Conservation (phyloP, 2,797 vertebrate species). For the Oreonectes daqikongensis region DNA sequence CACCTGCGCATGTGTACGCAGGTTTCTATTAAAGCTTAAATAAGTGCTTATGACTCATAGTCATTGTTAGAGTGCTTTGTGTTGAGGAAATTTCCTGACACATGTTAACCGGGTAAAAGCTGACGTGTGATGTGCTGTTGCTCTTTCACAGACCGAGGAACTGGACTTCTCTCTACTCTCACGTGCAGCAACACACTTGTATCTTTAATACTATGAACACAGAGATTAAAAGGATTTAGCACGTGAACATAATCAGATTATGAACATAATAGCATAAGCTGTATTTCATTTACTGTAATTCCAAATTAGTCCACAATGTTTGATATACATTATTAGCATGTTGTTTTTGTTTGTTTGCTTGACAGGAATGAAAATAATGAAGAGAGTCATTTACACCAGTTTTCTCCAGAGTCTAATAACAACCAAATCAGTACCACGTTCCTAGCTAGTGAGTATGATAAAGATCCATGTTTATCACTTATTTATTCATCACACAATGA, state of each 20-base stretch:
- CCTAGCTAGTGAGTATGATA: conserved; percentile 48
- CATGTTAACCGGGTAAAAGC: neutral
- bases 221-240: conserved; percentile 4
- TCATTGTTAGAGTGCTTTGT: conserved; percentile 21
- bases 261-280: neutral
- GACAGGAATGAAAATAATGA: conserved; percentile 55
- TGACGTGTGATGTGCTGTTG: neutral
- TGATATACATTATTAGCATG: neutral
- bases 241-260: conserved; percentile 20
- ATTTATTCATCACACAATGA: neutral
- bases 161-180: conserved; percentile 9
- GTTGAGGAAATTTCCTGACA: conserved; percentile 16
- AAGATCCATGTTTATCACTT: neutral
- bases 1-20: too few relatives aligned
- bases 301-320: neutral
- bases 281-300: neutral
- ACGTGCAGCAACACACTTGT: conserved; percentile 19
- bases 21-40: conserved; percentile 4
- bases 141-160: conserved; percentile 7
- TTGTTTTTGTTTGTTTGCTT: conserved; percentile 18
- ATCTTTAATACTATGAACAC: conserved; percentile 15
- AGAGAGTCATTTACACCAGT: conserved; percentile 16
- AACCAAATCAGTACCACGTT: conserved; percentile 41
- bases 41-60: neutral
- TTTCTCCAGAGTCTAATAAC: conserved; percentile 59